Evolutionary conservation across 2,888 invertebrate species (phyloP), one percentile per base, ranked within the genome.

Genomic region (Drosophila longiperda): DNA sequence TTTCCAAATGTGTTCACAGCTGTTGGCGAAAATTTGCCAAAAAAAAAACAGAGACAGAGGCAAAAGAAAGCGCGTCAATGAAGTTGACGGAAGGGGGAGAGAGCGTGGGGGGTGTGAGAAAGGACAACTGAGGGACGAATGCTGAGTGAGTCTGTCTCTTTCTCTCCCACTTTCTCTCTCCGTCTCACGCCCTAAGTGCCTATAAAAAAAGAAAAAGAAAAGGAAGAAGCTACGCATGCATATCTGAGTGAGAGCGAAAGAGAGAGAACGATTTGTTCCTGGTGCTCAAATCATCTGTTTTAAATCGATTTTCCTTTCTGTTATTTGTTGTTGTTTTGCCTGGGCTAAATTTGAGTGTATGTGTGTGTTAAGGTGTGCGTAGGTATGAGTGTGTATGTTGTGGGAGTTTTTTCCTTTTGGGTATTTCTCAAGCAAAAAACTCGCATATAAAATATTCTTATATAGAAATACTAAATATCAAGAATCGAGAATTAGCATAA

Each of bases 201-300:
- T 82, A 26, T 38, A 36, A n/a, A 29, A 11, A 55, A 29, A 50
- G 29, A 29, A 29, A 1, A 29, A 48, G 15, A 20, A 23, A n/a
- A 50, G 17, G n/a, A 40, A 26, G n/a, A 38, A 38, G n/a, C 29
- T 40, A 40, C 2, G 29, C 53, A 74, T 59, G 59, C 65, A 64
- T 62, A 65, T 45, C 64, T 61, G n/a, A 2, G 52, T 2, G n/a
- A 32, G 5, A 23, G 52, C 12, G 8, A 33, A 48, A 53, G 54
- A 57, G 67, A 61, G 29, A 45, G 4, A 45, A 45, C 45, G 2
- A 15, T 15, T 23, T 45, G 20, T 29, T 36, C 40, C 70, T 75
- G 67, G 73, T 77, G 71, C 64, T 74, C 86, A 87, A 86, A 86
- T 86, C 86, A 86, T 86, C 90, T 86, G 86, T 86, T 89, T 78